Evolutionary conservation across 2,113 vertebrate species (phyloP).

Genomic region (Poicephalus meyeri): DNA sequence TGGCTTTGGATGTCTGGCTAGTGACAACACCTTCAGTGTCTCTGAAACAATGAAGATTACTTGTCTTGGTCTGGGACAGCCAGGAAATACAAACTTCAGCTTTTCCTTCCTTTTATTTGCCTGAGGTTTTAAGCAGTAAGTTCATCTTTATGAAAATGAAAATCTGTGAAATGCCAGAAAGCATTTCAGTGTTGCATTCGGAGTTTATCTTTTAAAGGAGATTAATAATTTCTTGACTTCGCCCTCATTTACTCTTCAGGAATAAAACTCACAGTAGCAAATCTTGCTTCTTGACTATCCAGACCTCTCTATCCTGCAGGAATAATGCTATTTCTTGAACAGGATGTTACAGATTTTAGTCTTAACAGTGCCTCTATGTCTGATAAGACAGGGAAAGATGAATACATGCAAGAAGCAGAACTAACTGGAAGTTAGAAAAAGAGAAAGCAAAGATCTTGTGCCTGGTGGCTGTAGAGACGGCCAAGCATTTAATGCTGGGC

Average conservation of each 20-base stretch:
- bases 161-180: background rate
- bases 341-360: background rate
- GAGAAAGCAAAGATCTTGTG: background rate
- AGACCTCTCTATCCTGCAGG: background rate
- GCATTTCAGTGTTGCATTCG: background rate
- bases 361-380: background rate
- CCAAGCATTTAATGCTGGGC: background rate
- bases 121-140: background rate
- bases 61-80: background rate
- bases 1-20: background rate
- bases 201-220: background rate
- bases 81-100: background rate
- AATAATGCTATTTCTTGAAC: conserved; percentile 26
- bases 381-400: conserved; percentile 12
- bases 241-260: background rate
- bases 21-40: background rate
- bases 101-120: background rate
- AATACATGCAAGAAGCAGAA: background rate
- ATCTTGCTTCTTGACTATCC: background rate
- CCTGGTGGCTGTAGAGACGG: background rate
- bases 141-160: background rate
- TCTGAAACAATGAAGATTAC: background rate
- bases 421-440: background rate
- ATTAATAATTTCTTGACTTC: background rate
- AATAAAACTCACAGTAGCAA: background rate